Base-by-base conservation (phyloP, 1,140 invertebrate species). In the Cotesia vestalis region DNA sequence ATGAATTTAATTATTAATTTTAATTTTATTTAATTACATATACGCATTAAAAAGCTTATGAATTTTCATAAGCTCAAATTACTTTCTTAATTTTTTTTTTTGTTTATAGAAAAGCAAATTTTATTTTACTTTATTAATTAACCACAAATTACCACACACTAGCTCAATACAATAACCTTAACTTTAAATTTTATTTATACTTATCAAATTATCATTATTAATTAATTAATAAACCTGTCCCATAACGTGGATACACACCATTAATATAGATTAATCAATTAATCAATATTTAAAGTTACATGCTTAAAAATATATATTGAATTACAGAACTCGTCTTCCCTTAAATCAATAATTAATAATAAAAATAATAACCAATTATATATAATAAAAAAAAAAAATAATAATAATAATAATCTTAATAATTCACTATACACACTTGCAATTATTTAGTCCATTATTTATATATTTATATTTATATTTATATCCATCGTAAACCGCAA, bases 291-390 rank as follows among this genome's bases (percentile, higher is more conserved):
- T 79, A 82, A 74, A 82, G 74, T 77, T 82, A 76, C 78, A 83
- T 82, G 77, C 81, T 86, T 85, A 85, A 86, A 85, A 86, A 85
- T 84, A 85, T 76, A 83, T 84, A 74, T 84, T 82, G 84, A 82
- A 36, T 64, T 66, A 27, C 63, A 55, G 46, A 11, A 40, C 9
- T 74, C 55, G 55, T 66, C 27, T 36, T 63, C 51, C 35, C 9
- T 34, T 40, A 52, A 20, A 17, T 68, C 35, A 34, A 61, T 35
- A 60, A 55, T 11, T 34, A 4, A n/a, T 68, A 11, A 67, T 53
- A 27, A 27, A 27, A 27, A 27, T 27, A 27, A 46, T 46, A 46
- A 46, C 11, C 11, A 46, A 46, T 46, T 46, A 46, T 64, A 17
- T 20, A 57, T 78, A 75, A 63, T 46, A 46, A 46, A 9, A 2